Evolutionary conservation across 1,140 invertebrate genomes (phyloP), one percentile per base, ranked within the genome.

Genomic region (Elymnias hypermnestra): DNA sequence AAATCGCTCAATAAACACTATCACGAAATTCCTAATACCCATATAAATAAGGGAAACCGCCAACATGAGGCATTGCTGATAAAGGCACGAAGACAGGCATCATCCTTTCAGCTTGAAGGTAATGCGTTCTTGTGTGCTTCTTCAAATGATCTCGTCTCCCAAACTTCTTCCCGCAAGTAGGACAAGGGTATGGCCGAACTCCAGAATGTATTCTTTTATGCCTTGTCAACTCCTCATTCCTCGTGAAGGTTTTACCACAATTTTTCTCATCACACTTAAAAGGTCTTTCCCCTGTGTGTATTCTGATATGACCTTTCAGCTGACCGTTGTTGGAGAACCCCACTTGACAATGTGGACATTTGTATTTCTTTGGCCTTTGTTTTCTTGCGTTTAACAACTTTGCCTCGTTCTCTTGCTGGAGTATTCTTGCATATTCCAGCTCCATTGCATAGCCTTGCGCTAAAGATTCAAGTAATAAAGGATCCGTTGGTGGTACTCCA

Each of bases 321-420:
- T 98, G 96, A 0, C 96, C 95, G 72, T 97, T 97, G 72, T 97
- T 98, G 19, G 94, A 96, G 70, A 97, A 97, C 0, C 94, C 94
- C 0, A 96, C 94, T 45, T 94, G 89, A 70, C 95, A 97, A 63
- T 95, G 92, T 0, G 94, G 93, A 74, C 95, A 97, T 51, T 91
- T 92, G 71, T 95, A 97, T 58, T 94, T 94, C 74, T 97, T 97
- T 0, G 95, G 95, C 3, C 95, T 86, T 55, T 94, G 89, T 63
- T 96, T 95, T 46, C 92, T 89, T 0, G 89, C 87, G 47, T 88
- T 90, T 3, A 91, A 50, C 0, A 90, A 64, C 66, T 91, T 91
- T 0, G 88, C 82, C 60, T 91, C 89, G 14, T 90, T 90, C 56
- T 91, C 90, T 72, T 92, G 90, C 15, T 89, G 88, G 18, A 91